These are phyloP conservation scores for Ophioninae sp. DNA, from an alignment of 2,888 invertebrate species.

Conservation along the genomic window DNA sequence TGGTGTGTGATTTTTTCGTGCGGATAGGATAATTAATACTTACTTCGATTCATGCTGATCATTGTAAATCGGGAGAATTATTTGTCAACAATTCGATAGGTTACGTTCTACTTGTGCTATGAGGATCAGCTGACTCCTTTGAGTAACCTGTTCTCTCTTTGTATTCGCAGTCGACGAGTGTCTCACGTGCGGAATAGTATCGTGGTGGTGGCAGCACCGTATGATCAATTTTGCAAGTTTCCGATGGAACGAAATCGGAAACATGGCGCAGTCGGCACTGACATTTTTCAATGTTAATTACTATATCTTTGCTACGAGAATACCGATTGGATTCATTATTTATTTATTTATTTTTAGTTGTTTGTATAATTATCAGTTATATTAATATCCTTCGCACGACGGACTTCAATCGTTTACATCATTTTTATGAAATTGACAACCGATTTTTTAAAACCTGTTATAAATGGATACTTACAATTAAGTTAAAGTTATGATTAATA, in stretches of 20 bases:
- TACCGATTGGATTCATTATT: too few relatives aligned
- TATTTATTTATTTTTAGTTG: too few relatives aligned
- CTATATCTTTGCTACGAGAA: background rate
- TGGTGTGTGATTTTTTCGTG: background rate
- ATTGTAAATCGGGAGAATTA: constrained; percentile 2
- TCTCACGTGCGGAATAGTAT: background rate
- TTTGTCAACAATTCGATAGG: background rate
- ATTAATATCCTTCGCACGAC: background rate
- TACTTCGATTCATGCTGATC: constrained; percentile 16
- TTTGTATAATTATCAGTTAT: too few relatives aligned
- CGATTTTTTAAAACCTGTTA: background rate
- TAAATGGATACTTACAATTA: too few relatives aligned
- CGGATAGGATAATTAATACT: constrained; percentile 21
- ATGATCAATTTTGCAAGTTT: constrained; percentile 13
- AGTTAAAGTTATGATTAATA: too few relatives aligned
- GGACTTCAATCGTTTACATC: background rate
- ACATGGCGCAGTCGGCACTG: background rate
- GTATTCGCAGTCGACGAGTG: background rate
- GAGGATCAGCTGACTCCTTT: constrained; percentile 12
- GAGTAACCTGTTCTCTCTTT: constrained; percentile 2
- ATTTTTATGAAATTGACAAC: background rate
- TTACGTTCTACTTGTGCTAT: background rate
- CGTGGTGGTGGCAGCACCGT: constrained; percentile 23
- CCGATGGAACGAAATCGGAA: background rate
- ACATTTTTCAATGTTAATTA: too few relatives aligned